These are phyloP conservation scores for Penaeus monodon DNA, from an alignment of 2,888 invertebrate genomes.

Conservation along the genomic window DNA sequence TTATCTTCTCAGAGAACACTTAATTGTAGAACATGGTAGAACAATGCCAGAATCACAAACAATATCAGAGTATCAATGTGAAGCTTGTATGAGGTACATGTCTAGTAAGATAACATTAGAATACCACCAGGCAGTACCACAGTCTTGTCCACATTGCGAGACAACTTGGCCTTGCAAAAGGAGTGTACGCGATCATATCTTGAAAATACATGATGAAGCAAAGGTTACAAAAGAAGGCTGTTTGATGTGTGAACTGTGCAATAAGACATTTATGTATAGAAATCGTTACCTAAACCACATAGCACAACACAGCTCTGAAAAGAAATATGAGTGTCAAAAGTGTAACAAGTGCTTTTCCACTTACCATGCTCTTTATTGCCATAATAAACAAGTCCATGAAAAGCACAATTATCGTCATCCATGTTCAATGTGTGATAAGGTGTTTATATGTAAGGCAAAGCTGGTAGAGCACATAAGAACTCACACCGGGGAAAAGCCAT, in stretches of 20 bases:
- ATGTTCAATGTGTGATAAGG: slow-evolving; percentile 7
- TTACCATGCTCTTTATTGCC: slow-evolving; percentile 3
- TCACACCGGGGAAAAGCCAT: slow-evolving; percentile 19
- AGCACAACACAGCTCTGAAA: slow-evolving; percentile 5
- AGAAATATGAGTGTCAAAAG: background rate
- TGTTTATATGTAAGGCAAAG: slow-evolving; percentile 20
- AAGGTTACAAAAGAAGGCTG: slow-evolving; percentile 18
- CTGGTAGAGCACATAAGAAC: slow-evolving; percentile 13
- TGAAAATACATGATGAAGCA: slow-evolving; percentile 7
- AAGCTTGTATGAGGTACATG: slow-evolving; percentile 15
- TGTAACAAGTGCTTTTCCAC: slow-evolving; percentile 14
- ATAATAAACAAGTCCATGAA: slow-evolving; percentile 19
- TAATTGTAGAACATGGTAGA: slow-evolving; percentile 5
- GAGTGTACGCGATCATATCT: background rate
- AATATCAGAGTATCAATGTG: background rate
- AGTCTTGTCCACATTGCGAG: background rate
- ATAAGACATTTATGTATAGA: slow-evolving; percentile 18
- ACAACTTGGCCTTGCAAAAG: background rate
- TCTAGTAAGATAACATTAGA: slow-evolving; percentile 6
- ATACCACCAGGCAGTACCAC: slow-evolving; percentile 9
- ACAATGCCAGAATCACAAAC: background rate
- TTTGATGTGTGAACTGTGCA: background rate
- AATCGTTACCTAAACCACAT: slow-evolving; percentile 5
- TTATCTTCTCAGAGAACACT: slow-evolving; percentile 1
- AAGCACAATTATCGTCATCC: slow-evolving; percentile 18